phyloP scores from a whole-genome alignment of 2,797 vertebrate genomes.

The Sardinella longiceps region DNA sequence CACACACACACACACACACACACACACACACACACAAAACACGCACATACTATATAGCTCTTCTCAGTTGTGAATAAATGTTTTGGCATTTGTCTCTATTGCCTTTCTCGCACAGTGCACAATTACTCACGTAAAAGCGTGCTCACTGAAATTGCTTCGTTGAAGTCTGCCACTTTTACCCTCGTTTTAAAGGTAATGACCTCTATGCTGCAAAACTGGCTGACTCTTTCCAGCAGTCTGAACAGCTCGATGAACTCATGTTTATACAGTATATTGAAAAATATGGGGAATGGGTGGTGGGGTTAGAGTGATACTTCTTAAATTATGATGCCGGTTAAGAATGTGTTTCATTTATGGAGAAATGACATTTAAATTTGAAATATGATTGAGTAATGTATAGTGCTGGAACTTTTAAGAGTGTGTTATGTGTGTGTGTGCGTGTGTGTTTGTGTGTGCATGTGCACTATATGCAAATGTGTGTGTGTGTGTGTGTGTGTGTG shows the following conservation, averaged over 20 bases:
- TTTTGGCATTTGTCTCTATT: constrained; percentile 31
- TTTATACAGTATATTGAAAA: background rate
- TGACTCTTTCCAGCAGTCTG: constrained; percentile 18
- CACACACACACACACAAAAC: background rate
- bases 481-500: background rate
- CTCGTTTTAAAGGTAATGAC: constrained; percentile 18
- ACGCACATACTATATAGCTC: background rate
- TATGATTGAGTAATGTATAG: background rate
- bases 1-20: too few species aligned
- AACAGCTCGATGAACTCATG: constrained; percentile 25
- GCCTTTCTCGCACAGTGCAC: constrained; percentile 23
- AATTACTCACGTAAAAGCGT: constrained; percentile 11
- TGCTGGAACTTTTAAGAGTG: background rate
- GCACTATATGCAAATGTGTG: background rate
- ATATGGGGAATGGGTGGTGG: background rate
- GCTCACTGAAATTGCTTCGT: constrained; percentile 1
- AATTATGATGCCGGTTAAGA: constrained; percentile 11
- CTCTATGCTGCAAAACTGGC: background rate
- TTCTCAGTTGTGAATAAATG: constrained; percentile 25
- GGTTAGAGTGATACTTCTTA: constrained; percentile 17
- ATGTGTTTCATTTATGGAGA: constrained; percentile 3
- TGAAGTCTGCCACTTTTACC: constrained; percentile 1
- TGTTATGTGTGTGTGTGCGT: background rate
- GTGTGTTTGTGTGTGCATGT: background rate
- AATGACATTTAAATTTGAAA: background rate